phyloP scores from a whole-genome alignment of 2,113 vertebrate genomes.

The Madoqua kirkii region DNA sequence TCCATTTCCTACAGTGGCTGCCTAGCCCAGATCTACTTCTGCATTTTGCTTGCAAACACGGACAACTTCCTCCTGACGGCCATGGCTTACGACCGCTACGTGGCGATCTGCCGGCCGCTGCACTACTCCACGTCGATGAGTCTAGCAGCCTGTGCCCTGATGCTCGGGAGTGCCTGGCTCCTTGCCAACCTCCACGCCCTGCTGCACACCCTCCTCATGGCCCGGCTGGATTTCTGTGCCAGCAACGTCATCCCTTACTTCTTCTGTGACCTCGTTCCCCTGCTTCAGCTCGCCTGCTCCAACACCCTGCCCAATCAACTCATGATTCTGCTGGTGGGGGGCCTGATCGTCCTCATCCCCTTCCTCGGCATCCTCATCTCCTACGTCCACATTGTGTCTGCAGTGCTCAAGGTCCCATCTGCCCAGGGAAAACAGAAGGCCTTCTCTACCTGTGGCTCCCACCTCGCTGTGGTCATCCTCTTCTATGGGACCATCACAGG shows the following conservation, averaged over 20 bases:
- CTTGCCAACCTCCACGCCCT: conserved; percentile 33
- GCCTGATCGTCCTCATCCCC: conserved; percentile 32
- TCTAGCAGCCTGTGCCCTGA: neutral
- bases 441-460: conserved; percentile 65
- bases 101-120: conserved; percentile 43
- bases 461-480: conserved; percentile 42
- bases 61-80: conserved; percentile 52
- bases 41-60: conserved; percentile 51
- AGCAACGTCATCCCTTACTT: conserved; percentile 53
- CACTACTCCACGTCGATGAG: conserved; percentile 39
- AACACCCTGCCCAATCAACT: conserved; percentile 42
- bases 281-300: conserved; percentile 62
- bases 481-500: conserved; percentile 65
- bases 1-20: conserved; percentile 42
- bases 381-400: conserved; percentile 39
- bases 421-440: conserved; percentile 28
- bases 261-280: conserved; percentile 58
- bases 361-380: conserved; percentile 58
- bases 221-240: conserved; percentile 54
- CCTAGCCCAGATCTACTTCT: conserved; percentile 57
- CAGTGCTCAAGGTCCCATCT: conserved; percentile 47
- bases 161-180: conserved; percentile 36
- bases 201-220: conserved; percentile 55
- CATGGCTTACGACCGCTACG: conserved; percentile 41
- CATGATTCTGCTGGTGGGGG: conserved; percentile 52